phyloP scores from a whole-genome alignment of 2,888 invertebrate genomes.

The Blomia tropicalis region DNA sequence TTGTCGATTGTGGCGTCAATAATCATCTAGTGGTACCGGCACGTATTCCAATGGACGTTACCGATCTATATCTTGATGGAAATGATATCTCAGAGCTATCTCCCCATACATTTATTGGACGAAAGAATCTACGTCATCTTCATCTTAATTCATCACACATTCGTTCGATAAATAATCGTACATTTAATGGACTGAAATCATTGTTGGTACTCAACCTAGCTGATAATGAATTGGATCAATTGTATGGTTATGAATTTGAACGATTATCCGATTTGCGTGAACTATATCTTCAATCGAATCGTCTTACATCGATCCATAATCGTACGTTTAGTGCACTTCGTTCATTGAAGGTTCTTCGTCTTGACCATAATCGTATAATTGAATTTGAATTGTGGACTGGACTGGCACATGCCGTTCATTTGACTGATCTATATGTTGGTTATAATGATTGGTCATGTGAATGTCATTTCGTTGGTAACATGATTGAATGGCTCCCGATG shows the following conservation, averaged over 20 bases:
- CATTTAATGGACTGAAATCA: conserved; percentile 62
- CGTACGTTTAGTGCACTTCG: conserved; percentile 52
- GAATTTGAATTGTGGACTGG: conserved; percentile 52
- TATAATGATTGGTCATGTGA: conserved; percentile 57
- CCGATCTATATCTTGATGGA: conserved; percentile 69
- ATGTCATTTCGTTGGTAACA: conserved; percentile 55
- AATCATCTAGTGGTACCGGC: conserved; percentile 44
- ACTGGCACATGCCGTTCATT: conserved; percentile 24
- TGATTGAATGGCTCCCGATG: conserved; percentile 57
- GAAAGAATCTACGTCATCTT: conserved; percentile 56
- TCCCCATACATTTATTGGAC: conserved; percentile 68
- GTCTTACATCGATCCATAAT: conserved; percentile 51
- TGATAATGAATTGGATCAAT: conserved; percentile 50
- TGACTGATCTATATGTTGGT: conserved; percentile 38
- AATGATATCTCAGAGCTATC: conserved; percentile 57
- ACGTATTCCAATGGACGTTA: conserved; percentile 74
- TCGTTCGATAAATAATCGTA: conserved; percentile 59
- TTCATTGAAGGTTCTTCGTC: conserved; percentile 48
- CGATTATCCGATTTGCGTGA: conserved; percentile 54
- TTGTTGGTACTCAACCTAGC: conserved; percentile 58
- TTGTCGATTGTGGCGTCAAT: conserved; percentile 58
- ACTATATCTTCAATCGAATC: conserved; percentile 56
- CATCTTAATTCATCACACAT: conserved; percentile 62
- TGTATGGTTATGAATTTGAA: conserved; percentile 64
- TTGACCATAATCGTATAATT: conserved; percentile 55